Percentiles rank a stretch among this genome's conserved stretches.
Evolutionary conservation across 2,888 invertebrate genomes (phyloP).

Genomic region (Chirona hameri): DNA sequence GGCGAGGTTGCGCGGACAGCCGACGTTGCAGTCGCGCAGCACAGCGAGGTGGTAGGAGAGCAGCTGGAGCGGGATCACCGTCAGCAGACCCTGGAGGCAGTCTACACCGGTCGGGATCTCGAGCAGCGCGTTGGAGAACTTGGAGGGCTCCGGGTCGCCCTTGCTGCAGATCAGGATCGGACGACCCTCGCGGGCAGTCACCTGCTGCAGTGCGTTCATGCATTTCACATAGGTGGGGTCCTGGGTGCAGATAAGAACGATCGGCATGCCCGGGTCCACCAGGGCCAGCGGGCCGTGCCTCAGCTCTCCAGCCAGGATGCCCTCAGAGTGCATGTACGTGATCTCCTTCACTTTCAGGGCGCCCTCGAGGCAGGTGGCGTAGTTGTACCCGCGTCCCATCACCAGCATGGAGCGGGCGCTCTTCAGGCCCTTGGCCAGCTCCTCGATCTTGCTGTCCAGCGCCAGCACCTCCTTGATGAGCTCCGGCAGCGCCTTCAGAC

Average conservation of each 20-base stretch:
- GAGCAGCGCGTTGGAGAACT: slow-evolving; percentile 69
- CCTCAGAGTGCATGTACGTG: slow-evolving; percentile 99
- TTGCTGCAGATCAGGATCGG: slow-evolving; percentile 94
- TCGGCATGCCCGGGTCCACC: slow-evolving; percentile 95
- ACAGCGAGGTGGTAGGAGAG: slow-evolving; percentile 98
- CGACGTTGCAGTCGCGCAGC: slow-evolving; percentile 90
- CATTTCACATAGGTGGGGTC: slow-evolving; percentile 97
- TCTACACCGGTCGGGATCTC: slow-evolving; percentile 95
- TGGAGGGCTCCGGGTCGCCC: slow-evolving; percentile 82
- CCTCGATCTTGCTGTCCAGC: slow-evolving; percentile 78
- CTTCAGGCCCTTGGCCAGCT: slow-evolving; percentile 83
- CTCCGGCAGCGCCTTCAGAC: slow-evolving; percentile 71
- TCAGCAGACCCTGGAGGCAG: slow-evolving; percentile 88
- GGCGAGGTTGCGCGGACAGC: slow-evolving; percentile 96
- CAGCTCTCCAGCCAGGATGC: slow-evolving; percentile 97
- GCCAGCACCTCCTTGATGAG: slow-evolving; percentile 87
- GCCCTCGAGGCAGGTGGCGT: slow-evolving; percentile 97
- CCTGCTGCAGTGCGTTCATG: slow-evolving; percentile 96
- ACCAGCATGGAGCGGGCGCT: slow-evolving; percentile 91
- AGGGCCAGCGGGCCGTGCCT: slow-evolving; percentile 98
- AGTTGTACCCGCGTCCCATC: slow-evolving; percentile 99
- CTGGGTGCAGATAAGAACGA: slow-evolving; percentile 95
- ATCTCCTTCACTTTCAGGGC: slow-evolving; percentile 97
- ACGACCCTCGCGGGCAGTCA: slow-evolving; percentile 81
- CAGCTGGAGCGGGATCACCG: slow-evolving; percentile 98